Conservation (phyloP, 2,113 vertebrate genomes). For the Perca fluviatilis region DNA sequence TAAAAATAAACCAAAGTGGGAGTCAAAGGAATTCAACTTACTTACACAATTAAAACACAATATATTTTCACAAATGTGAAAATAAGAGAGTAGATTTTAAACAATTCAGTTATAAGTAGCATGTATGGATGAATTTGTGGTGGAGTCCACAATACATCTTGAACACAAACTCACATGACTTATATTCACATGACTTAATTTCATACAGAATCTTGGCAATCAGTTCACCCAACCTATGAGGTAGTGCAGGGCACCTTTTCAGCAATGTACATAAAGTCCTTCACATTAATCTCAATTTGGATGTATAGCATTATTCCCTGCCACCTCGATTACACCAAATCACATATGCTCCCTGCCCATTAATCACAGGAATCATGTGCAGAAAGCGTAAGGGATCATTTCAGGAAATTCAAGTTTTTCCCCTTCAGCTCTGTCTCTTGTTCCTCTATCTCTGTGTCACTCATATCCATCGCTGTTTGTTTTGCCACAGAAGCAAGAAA, state of each 20-base stretch:
- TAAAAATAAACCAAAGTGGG: not conserved
- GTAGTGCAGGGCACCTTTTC: constrained; percentile 44
- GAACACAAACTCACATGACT: too few species aligned
- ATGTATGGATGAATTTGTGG: not conserved
- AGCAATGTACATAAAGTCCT: constrained; percentile 5
- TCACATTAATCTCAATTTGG: constrained; percentile 60
- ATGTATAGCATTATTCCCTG: constrained; percentile 33
- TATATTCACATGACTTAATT: constrained; percentile 3
- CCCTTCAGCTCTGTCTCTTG: constrained; percentile 26
- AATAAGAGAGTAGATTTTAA: not conserved
- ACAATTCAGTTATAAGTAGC: constrained; percentile 2
- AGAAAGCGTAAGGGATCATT: constrained; percentile 56
- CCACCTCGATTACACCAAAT: constrained; percentile 50
- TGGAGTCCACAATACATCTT: not conserved
- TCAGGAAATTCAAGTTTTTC: constrained; percentile 49
- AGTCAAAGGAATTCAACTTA: not conserved
- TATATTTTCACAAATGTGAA: not conserved
- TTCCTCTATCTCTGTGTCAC: constrained; percentile 25
- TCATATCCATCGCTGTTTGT: constrained; percentile 39
- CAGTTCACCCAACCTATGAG: constrained; percentile 19
- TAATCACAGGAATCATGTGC: constrained; percentile 57
- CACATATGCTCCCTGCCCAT: constrained; percentile 42
- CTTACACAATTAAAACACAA: not conserved
- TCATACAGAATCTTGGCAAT: constrained; percentile 39
- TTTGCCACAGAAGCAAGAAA: constrained; percentile 55